Conservation (phyloP, 2,113 vertebrate species). For the Nicator chloris region DNA sequence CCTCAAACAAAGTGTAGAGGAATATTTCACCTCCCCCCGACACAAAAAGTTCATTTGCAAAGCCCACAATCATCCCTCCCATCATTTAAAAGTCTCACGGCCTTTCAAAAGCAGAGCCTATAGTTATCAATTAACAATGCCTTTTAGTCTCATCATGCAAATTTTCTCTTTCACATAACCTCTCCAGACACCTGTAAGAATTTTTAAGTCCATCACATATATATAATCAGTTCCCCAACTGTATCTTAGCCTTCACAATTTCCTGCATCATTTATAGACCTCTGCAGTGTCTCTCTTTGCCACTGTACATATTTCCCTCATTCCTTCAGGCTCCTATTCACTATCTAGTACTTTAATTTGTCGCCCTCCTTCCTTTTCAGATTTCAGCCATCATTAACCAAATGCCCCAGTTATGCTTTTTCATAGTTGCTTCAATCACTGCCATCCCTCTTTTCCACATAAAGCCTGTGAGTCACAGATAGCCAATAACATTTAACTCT, state of each 20-base stretch:
- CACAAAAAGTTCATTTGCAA: neutral
- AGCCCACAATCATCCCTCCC: neutral
- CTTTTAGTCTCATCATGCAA: neutral
- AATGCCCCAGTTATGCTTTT: neutral
- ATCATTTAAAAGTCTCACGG: neutral
- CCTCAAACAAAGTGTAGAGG: neutral
- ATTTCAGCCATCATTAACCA: neutral
- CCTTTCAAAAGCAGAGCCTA: neutral
- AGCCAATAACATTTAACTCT: neutral
- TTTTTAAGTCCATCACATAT: neutral
- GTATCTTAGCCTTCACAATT: neutral
- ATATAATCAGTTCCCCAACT: neutral
- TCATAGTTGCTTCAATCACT: neutral
- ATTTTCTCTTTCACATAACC: neutral
- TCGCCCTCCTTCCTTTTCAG: neutral
- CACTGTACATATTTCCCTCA: neutral
- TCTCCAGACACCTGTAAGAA: neutral
- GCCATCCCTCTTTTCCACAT: neutral
- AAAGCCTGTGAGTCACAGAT: neutral
- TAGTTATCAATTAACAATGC: conserved; percentile 3
- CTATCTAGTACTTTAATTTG: neutral
- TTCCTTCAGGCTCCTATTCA: neutral
- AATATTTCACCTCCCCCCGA: neutral
- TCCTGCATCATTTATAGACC: conserved; percentile 31
- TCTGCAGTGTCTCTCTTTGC: neutral